Percentiles rank a stretch among this genome's conserved stretches.
Conservation (phyloP, 2,113 vertebrate species). For the Acanthochromis polyacanthus region DNA sequence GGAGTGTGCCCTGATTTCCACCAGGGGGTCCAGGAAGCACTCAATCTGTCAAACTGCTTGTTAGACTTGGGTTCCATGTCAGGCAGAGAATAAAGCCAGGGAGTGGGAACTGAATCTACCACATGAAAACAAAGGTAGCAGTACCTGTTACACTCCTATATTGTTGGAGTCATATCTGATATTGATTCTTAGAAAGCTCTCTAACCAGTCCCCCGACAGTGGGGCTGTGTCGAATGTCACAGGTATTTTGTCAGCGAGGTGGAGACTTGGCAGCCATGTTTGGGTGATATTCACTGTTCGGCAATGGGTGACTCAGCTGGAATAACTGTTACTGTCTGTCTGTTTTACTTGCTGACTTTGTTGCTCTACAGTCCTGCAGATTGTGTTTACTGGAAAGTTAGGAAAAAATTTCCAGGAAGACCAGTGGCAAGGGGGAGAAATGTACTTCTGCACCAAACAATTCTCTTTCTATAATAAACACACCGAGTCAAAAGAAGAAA, state of each 20-base stretch:
- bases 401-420: constrained; percentile 2
- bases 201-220: not conserved
- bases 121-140: not conserved
- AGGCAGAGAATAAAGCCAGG: not conserved
- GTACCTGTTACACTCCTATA: not conserved
- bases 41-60: constrained; percentile 6
- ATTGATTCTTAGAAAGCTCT: not conserved
- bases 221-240: constrained; percentile 4
- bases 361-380: not conserved
- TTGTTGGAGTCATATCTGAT: not conserved
- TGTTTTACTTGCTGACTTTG: constrained; percentile 37
- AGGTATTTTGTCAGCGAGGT: constrained; percentile 8
- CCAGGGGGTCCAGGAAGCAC: constrained; percentile 8
- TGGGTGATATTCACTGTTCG: constrained; percentile 19
- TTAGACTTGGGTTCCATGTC: not conserved
- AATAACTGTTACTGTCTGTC: constrained; percentile 13
- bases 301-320: constrained; percentile 57
- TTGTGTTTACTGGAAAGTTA: constrained; percentile 24
- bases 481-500: not conserved
- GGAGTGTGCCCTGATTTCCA: constrained; percentile 20
- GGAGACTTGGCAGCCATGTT: constrained; percentile 6
- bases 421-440: not conserved
- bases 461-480: not conserved
- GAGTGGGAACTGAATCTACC: not conserved
- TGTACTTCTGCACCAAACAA: not conserved